phyloP scores from a whole-genome alignment of 2,797 vertebrate species.

The Borostomias antarcticus region DNA sequence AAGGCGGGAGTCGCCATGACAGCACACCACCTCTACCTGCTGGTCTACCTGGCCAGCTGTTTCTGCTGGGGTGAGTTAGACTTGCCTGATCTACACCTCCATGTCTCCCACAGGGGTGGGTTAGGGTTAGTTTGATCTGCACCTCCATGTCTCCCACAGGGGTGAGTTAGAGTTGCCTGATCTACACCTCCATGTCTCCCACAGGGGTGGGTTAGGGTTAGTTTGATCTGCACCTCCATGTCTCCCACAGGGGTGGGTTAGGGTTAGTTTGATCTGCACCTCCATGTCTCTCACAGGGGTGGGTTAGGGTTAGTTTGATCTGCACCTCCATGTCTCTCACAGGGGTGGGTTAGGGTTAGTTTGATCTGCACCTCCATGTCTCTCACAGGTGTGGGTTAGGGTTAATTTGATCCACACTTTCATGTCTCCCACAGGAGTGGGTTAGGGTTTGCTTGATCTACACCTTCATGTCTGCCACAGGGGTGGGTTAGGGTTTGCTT shows the following conservation, averaged over 20 bases:
- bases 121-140: too few species aligned
- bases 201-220: too few species aligned
- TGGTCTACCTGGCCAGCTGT: slow-evolving; percentile 53
- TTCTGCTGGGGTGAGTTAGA: slow-evolving; percentile 51
- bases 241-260: slow-evolving; percentile 47
- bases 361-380: too few species aligned
- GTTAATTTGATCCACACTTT: not conserved
- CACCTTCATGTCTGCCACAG: too few species aligned
- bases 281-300: not conserved
- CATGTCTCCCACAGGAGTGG: too few species aligned
- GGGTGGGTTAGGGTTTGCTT: too few species aligned
- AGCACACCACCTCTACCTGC: slow-evolving; percentile 46
- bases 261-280: not conserved
- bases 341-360: slow-evolving; percentile 2
- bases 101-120: not conserved
- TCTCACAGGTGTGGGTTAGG: too few species aligned
- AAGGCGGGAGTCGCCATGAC: slow-evolving; percentile 51
- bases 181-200: not conserved
- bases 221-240: too few species aligned
- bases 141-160: not conserved
- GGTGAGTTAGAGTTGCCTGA: slow-evolving; percentile 46
- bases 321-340: too few species aligned
- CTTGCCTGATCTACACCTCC: not conserved
- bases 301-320: too few species aligned
- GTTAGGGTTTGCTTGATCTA: too few species aligned